Percentiles rank a stretch among this genome's conserved stretches.
Evolutionary conservation across 1,140 invertebrate species (phyloP).

Genomic region (Aphaenogaster floridana): DNA sequence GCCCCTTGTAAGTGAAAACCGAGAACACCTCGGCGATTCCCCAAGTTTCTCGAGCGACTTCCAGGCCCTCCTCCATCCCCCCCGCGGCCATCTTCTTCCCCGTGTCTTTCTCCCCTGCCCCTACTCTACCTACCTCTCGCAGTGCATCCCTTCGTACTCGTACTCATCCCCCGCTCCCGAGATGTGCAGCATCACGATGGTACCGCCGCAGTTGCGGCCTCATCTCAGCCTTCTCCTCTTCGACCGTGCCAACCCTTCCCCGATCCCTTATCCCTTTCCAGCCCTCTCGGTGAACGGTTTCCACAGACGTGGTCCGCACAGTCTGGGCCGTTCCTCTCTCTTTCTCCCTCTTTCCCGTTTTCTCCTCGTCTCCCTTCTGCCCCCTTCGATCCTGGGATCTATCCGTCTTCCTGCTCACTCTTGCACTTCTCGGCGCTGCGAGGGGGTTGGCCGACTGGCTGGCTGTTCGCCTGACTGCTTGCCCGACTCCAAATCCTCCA

Average conservation of each 20-base stretch:
- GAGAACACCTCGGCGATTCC: constrained; percentile 50
- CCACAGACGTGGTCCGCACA: constrained; percentile 53
- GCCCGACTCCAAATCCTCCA: constrained; percentile 61
- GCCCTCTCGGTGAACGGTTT: constrained; percentile 56
- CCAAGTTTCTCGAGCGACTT: constrained; percentile 47
- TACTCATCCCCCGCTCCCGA: background rate
- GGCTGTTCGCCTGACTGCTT: constrained; percentile 61
- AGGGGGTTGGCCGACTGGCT: constrained; percentile 49
- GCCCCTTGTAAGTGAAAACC: constrained; percentile 39
- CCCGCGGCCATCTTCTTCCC: constrained; percentile 47
- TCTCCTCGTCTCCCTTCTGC: constrained; percentile 38
- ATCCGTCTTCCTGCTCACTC: constrained; percentile 47
- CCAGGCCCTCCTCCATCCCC: background rate
- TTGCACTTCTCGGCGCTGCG: constrained; percentile 4
- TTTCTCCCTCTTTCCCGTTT: constrained; percentile 42
- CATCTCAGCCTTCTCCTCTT: constrained; percentile 63
- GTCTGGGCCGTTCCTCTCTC: constrained; percentile 54
- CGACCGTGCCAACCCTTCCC: constrained; percentile 37
- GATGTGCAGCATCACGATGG: constrained; percentile 24
- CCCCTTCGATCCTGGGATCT: constrained; percentile 55
- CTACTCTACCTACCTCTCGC: background rate
- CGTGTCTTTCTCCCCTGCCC: constrained; percentile 39
- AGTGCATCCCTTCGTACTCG: constrained; percentile 19
- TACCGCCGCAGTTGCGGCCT: constrained; percentile 64
- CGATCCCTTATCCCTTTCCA: constrained; percentile 41